phyloP scores from a whole-genome alignment of 53 echinoderm and acorn worm species.

The Zoroaster sp. region DNA sequence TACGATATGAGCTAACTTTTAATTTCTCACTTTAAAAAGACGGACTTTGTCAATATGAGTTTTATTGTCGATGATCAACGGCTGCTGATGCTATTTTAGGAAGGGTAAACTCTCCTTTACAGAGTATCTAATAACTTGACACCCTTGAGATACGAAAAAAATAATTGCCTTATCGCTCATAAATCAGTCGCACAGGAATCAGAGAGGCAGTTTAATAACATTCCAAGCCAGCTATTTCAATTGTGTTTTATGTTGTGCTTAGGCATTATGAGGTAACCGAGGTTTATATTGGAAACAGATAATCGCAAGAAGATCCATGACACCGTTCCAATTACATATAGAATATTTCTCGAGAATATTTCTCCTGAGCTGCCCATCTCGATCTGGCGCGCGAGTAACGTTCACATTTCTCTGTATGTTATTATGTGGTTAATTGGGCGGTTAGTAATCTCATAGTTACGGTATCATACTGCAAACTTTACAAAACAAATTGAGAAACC shows the following conservation, averaged over 20 bases:
- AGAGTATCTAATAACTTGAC: neutral
- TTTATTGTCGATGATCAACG: neutral
- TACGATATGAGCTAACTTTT: too few relatives aligned
- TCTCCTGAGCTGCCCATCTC: too few relatives aligned
- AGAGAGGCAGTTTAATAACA: neutral
- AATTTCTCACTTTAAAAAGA: neutral
- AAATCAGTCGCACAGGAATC: neutral
- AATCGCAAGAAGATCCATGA: too few relatives aligned
- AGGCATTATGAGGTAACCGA: too few relatives aligned
- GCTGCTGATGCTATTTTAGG: neutral
- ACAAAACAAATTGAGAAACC: too few relatives aligned
- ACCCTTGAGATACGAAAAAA: slow-evolving; percentile 3
- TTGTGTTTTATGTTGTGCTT: neutral
- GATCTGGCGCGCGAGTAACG: too few relatives aligned
- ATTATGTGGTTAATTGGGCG: too few relatives aligned
- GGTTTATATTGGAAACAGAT: neutral
- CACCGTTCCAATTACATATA: too few relatives aligned
- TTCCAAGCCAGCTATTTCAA: neutral
- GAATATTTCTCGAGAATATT: too few relatives aligned
- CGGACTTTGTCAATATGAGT: neutral
- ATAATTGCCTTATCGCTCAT: neutral
- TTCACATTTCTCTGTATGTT: too few relatives aligned
- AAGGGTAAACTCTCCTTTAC: neutral
- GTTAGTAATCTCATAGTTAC: too few relatives aligned
- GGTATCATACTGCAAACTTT: too few relatives aligned